Base-by-base conservation (phyloP, 2,888 invertebrate genomes). In the Drosophila trichaetosa region DNA sequence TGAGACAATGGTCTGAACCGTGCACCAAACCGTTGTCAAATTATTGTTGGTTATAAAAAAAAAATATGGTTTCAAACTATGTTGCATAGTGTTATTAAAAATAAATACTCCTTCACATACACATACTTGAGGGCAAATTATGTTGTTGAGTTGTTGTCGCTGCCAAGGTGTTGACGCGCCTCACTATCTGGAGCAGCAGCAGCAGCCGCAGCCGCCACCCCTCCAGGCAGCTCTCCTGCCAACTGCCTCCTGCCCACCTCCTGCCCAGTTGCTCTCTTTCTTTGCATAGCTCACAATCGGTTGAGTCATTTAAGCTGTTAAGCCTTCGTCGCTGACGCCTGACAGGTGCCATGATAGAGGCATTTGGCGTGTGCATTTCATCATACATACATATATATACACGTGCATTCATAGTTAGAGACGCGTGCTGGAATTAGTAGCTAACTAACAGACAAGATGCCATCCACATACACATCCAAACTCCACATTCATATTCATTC, bases 391-490 rank as follows among this genome's bases (percentile, higher is more conserved):
- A 24, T 11, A 49, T 29, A 24, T 18, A 38, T 8, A n/a, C 10
- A 40, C 6, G n/a, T n/a, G 11, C n/a, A 31, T 29, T 7, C 34
- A 8, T 65, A 24, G 86, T 66, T 75, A 52, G 75, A 68, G 75
- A 69, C 80, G 80, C 86, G 86, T 86, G 84, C 86, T 86, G 83
- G 80, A 84, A 84, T 82, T 82, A 80, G 67, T 86, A 80, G 69
- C 68, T 65, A 33, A 54, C 54, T 42, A 56, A 49, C 46, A 38
- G 52, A 52, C 56, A 29, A 76, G 58, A 59, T 72, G 65, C 40
- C 70, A 70, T 34, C 3, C 33, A 33, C 10, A 33, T 33, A 3
- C 33, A 33, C 33, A 33, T 24, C 27, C 52, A 48, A 53, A 48
- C 31, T 46, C 10, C 46, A 53, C n/a, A 53, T 34, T 42, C 34